Evolutionary conservation across 2,113 vertebrate genomes (phyloP).

Genomic region (Drymodes brunneopygia): DNA sequence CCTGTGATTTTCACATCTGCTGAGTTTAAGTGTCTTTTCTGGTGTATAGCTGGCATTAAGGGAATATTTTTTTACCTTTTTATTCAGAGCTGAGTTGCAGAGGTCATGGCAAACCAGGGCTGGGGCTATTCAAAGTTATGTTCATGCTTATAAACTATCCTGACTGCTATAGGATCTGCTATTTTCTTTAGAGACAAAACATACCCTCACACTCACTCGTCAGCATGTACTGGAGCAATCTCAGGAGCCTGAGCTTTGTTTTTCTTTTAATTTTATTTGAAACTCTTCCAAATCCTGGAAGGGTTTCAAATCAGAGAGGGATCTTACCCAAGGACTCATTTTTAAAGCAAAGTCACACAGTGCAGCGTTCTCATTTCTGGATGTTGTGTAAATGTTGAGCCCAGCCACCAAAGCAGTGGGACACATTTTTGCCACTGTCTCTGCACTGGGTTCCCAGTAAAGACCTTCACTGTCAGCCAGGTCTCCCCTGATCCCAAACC

Average conservation of each 20-base stretch:
- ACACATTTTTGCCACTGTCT: background rate
- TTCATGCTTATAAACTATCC: slow-evolving; percentile 49
- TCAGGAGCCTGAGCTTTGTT: slow-evolving; percentile 47
- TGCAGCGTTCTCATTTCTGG: background rate
- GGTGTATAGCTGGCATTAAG: background rate
- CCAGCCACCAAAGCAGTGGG: background rate
- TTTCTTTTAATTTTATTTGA: slow-evolving; percentile 58
- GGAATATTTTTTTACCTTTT: slow-evolving; percentile 42
- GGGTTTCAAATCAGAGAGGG: slow-evolving; percentile 22
- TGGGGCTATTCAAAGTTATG: slow-evolving; percentile 49
- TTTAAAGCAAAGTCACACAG: background rate
- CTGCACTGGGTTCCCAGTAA: background rate
- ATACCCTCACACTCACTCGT: slow-evolving; percentile 45
- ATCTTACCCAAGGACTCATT: slow-evolving; percentile 33
- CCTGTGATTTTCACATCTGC: slow-evolving; percentile 3
- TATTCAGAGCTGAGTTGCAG: slow-evolving; percentile 16
- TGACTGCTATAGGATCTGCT: slow-evolving; percentile 35
- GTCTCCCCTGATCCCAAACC: background rate
- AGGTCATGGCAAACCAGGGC: slow-evolving; percentile 16
- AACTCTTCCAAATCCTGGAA: slow-evolving; percentile 53
- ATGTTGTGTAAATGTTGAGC: background rate
- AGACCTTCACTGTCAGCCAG: background rate
- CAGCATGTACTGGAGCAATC: background rate
- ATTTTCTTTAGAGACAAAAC: slow-evolving; percentile 66
- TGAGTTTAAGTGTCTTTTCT: background rate